A percentile compares a stretch with the other conserved stretches of the same genome.
Conservation (phyloP, 2,888 invertebrate genomes). For the Crocallis elinguaria region DNA sequence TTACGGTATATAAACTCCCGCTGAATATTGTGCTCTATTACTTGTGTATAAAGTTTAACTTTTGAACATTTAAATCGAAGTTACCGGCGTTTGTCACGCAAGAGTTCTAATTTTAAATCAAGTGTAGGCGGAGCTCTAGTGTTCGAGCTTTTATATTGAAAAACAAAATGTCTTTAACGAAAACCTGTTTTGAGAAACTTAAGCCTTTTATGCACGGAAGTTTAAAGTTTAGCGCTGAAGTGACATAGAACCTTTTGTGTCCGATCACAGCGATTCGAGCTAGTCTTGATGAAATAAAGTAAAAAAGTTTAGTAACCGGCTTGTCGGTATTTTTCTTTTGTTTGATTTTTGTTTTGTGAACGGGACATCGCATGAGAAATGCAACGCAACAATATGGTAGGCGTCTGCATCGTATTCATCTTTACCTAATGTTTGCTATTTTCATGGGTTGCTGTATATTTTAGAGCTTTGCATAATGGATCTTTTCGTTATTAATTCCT, state of each 20-base stretch:
- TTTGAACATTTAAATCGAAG: conserved; percentile 79
- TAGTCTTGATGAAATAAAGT: conserved; percentile 75
- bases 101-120: conserved; percentile 85
- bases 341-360: conserved; percentile 81
- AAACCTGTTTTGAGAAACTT: conserved; percentile 82
- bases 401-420: conserved; percentile 59
- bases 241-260: conserved; percentile 73
- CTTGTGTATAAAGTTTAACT: conserved; percentile 82
- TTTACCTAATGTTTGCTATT: conserved; percentile 11
- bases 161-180: conserved; percentile 83
- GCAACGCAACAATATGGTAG: conserved; percentile 82
- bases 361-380: conserved; percentile 83
- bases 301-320: conserved; percentile 83
- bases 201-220: conserved; percentile 80
- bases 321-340: conserved; percentile 82
- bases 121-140: conserved; percentile 83
- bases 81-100: conserved; percentile 84
- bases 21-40: conserved; percentile 78
- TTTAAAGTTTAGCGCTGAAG: conserved; percentile 71
- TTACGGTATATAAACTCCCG: conserved; percentile 77
- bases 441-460: background rate
- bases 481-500: background rate
- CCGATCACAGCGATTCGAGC: conserved; percentile 42
- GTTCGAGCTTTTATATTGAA: conserved; percentile 81
- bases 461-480: background rate